Conservation (phyloP, 2,113 vertebrate species). For the Alces alces region DNA sequence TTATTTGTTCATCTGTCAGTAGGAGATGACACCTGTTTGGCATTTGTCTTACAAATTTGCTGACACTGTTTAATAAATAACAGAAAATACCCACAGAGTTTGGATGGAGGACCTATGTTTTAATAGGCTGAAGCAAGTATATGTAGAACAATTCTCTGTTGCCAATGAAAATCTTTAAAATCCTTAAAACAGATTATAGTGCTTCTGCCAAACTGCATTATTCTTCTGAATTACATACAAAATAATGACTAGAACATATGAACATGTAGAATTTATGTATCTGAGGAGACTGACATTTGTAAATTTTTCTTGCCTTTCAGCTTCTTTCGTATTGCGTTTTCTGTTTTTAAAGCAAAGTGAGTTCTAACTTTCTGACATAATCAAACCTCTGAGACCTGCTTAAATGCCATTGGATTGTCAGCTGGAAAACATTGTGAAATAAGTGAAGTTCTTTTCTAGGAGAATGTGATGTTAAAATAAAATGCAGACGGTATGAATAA, state of each 20-base stretch:
- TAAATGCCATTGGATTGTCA: slow-evolving; percentile 2
- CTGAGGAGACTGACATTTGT: slow-evolving; percentile 7
- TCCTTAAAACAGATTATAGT: background rate
- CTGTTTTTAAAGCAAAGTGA: slow-evolving; percentile 24
- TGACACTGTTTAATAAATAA: slow-evolving; percentile 48
- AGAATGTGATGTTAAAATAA: slow-evolving; percentile 50
- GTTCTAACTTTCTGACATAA: slow-evolving; percentile 39
- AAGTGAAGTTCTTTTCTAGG: background rate
- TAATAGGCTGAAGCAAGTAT: background rate
- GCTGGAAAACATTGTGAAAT: slow-evolving; percentile 42
- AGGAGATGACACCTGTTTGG: slow-evolving; percentile 39
- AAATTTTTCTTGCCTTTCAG: background rate
- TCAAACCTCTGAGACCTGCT: slow-evolving; percentile 25
- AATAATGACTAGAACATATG: background rate
- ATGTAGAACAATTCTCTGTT: background rate
- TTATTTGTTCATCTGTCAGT: slow-evolving; percentile 41
- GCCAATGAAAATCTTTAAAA: slow-evolving; percentile 27
- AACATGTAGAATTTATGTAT: slow-evolving; percentile 5
- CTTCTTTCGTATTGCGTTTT: background rate
- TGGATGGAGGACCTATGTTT: background rate
- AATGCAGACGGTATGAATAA: slow-evolving; percentile 35
- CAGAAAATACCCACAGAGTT: slow-evolving; percentile 34
- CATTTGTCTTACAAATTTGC: slow-evolving; percentile 48
- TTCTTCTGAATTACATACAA: background rate
- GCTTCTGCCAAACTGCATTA: background rate